Conservation (phyloP, 2,888 invertebrate genomes). For the Drosophila macrospina region DNA sequence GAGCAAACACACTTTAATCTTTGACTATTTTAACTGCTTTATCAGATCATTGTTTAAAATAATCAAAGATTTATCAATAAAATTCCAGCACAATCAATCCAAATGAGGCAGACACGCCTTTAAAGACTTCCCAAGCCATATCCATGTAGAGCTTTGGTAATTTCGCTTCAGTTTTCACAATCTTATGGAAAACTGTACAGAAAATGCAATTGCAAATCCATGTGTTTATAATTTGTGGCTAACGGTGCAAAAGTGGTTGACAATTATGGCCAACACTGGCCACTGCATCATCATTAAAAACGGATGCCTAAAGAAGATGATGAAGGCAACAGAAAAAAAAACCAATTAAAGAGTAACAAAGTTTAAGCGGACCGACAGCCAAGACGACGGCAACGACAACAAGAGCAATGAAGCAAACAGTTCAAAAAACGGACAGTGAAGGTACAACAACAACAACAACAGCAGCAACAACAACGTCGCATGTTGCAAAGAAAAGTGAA, state of each 20-base stretch:
- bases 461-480: slow-evolving; percentile 58
- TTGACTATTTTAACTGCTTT: not conserved
- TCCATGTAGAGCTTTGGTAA: slow-evolving; percentile 8
- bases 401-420: slow-evolving; percentile 75
- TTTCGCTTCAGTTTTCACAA: slow-evolving; percentile 17
- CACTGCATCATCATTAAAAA: slow-evolving; percentile 71
- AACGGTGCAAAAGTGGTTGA: slow-evolving; percentile 75
- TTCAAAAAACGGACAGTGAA: slow-evolving; percentile 77
- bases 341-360: slow-evolving; percentile 81
- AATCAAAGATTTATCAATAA: not conserved
- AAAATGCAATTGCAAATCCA: slow-evolving; percentile 48
- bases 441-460: slow-evolving; percentile 66
- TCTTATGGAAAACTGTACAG: slow-evolving; percentile 17
- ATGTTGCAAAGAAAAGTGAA: slow-evolving; percentile 82
- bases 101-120: not conserved
- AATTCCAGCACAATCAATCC: too few species aligned
- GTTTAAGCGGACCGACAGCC: slow-evolving; percentile 68
- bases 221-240: slow-evolving; percentile 76
- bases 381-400: slow-evolving; percentile 45
- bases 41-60: not conserved
- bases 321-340: slow-evolving; percentile 66
- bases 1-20: not conserved
- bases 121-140: not conserved
- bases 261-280: slow-evolving; percentile 70
- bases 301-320: slow-evolving; percentile 75